Base-by-base conservation (phyloP, 2,113 vertebrate species). In the Trinectes maculatus region DNA sequence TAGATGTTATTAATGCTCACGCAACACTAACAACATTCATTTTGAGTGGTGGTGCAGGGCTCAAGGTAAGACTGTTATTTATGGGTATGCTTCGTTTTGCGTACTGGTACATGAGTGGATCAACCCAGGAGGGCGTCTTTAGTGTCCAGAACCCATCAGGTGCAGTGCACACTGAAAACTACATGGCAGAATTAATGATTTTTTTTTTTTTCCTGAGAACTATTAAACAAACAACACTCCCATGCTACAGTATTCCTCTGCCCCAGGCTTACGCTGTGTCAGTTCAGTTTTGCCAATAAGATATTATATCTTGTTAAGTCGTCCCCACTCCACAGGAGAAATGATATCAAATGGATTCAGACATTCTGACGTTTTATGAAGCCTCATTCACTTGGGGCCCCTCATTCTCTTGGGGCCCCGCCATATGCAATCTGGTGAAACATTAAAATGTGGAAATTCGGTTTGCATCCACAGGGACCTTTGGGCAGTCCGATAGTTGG, bases 401-500 rank as follows among this genome's bases (percentile, higher is more conserved):
- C 67, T 71, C 54, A 57, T 68, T 63, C 25, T 6, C 61, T 55
- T 46, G 71, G 64, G 28, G 9, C 53, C 54, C 36, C 28, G 8
- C n/a, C n/a, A n/a, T n/a, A n/a, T n/a, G 24, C 31, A 58, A 33
- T 51, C 51, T 47, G 4, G 22, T 19, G 58, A 56, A 48, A 65
- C 26, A 51, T 67, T 46, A 22, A 73, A 66, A 56, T 22, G 3
- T 11, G 42, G 29, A 22, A 34, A 53, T 31, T 63, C 46, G 48
- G n/a, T 68, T 39, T 51, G 22, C 11, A 18, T 74, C 49, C 33
- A 44, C 47, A 93, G 92, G 92, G 34, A 94, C 91, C 3, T 94
- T 94, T 86, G 90, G 91, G 11, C 92, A 95, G 77, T 48, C 59
- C 10, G 88, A 87, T 11, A 71, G 63, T 34, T 94, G 92, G 92